A percentile compares a stretch with the other conserved stretches of the same genome.
Conservation (phyloP, 2,888 invertebrate species). For the Eustalomyia histrio region DNA sequence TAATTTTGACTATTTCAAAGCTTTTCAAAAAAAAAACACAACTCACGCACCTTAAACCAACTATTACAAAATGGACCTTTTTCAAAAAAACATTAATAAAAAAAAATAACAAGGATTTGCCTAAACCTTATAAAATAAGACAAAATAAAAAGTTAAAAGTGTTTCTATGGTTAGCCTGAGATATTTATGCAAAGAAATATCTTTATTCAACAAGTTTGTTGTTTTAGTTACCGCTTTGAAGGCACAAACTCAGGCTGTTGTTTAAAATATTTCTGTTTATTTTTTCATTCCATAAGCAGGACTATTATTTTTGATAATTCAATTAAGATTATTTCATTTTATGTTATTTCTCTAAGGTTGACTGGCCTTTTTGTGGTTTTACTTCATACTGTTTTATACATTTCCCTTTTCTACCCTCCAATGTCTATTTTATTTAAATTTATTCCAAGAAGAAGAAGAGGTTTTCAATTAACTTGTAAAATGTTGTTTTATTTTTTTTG, state of each 20-base stretch:
- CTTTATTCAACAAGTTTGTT: slow-evolving; percentile 23
- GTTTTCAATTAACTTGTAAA: slow-evolving; percentile 57
- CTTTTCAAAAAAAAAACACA: slow-evolving; percentile 5
- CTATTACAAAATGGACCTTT: not conserved
- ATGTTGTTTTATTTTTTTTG: slow-evolving; percentile 30
- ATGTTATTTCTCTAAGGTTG: not conserved
- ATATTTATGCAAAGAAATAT: not conserved
- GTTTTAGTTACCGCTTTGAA: not conserved
- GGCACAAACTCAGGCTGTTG: not conserved
- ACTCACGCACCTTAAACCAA: slow-evolving; percentile 11
- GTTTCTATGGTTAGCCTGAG: not conserved
- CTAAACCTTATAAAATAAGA: not conserved
- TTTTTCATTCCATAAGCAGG: not conserved
- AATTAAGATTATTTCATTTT: slow-evolving; percentile 48
- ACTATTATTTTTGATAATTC: slow-evolving; percentile 53
- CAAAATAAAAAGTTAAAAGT: slow-evolving; percentile 4
- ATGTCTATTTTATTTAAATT: slow-evolving; percentile 37
- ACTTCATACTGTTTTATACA: not conserved
- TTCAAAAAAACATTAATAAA: not conserved
- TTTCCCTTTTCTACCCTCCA: not conserved
- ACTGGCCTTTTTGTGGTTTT: slow-evolving; percentile 15
- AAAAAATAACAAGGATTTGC: not conserved
- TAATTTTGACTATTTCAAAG: slow-evolving; percentile 28
- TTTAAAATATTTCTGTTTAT: not conserved
- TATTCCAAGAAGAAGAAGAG: slow-evolving; percentile 27